Conservation (phyloP, 2,113 vertebrate species). For the Campylorhamphus procurvoides region DNA sequence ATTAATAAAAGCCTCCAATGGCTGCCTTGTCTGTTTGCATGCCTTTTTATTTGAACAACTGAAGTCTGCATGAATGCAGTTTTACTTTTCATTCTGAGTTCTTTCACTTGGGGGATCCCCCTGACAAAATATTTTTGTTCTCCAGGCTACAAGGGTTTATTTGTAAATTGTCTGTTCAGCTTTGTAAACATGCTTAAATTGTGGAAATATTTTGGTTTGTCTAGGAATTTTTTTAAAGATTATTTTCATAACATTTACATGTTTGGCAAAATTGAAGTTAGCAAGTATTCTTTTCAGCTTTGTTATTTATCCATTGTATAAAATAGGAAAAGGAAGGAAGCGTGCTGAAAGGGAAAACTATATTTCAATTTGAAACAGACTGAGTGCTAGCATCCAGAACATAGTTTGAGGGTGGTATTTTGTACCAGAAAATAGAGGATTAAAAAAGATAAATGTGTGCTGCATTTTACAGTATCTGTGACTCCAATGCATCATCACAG, state of each 20-base stretch:
- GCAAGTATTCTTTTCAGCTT: slow-evolving; percentile 22
- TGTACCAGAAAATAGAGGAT: not conserved
- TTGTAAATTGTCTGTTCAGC: not conserved
- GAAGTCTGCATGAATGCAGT: not conserved
- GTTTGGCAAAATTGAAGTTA: not conserved
- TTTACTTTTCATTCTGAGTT: not conserved
- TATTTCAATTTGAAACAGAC: slow-evolving; percentile 1
- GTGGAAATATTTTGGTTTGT: not conserved
- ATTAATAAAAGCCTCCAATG: not conserved
- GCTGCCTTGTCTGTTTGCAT: not conserved
- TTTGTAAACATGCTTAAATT: not conserved
- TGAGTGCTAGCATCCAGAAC: not conserved
- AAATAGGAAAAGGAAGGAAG: not conserved
- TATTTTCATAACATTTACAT: not conserved
- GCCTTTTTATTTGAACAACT: not conserved
- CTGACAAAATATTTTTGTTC: not conserved
- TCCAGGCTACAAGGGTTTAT: not conserved
- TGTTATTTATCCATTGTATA: not conserved
- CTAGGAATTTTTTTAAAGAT: not conserved
- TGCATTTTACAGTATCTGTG: not conserved
- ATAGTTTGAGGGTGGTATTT: not conserved
- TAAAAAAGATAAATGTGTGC: not conserved
- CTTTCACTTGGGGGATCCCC: not conserved
- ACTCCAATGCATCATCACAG: slow-evolving; percentile 16
- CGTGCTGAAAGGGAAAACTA: not conserved